phyloP scores from a whole-genome alignment of 2,113 vertebrate species.

The Pelecanus crispus region DNA sequence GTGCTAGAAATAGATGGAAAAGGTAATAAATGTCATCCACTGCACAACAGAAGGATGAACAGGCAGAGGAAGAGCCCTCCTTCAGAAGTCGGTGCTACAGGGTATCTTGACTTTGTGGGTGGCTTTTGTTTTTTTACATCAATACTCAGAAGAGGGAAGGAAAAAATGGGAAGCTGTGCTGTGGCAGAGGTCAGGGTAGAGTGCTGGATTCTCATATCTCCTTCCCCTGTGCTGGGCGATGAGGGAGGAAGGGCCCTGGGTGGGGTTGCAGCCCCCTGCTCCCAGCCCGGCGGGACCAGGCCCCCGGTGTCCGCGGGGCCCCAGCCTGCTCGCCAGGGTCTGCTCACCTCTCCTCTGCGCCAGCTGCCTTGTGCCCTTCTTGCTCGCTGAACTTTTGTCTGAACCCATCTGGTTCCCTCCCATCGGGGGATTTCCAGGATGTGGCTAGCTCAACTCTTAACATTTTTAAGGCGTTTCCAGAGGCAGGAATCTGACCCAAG shows the following conservation, averaged over 20 bases:
- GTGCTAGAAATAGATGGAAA: not conserved
- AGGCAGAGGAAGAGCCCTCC: not conserved
- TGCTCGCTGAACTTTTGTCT: not conserved
- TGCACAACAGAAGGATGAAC: too few relatives aligned
- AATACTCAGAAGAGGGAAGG: not conserved
- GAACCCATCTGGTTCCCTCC: not conserved
- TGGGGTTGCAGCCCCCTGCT: fast-evolving
- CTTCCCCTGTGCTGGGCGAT: not conserved
- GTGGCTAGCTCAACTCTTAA: not conserved
- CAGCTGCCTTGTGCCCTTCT: not conserved
- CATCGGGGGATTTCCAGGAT: not conserved
- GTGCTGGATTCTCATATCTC: not conserved
- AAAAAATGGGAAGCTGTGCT: not conserved
- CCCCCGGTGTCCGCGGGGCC: fast-evolving
- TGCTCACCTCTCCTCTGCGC: not conserved
- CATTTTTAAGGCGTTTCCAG: not conserved
- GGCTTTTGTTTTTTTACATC: not conserved
- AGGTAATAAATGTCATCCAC: too few relatives aligned
- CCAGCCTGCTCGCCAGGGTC: not conserved
- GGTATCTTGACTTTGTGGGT: not conserved
- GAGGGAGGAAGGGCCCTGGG: not conserved
- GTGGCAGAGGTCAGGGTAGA: not conserved
- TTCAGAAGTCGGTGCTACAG: not conserved
- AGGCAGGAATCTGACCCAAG: not conserved
- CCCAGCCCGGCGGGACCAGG: too few relatives aligned